Evolutionary conservation across 2,113 vertebrate species (phyloP).

Genomic region (Sisor rabdophorus): DNA sequence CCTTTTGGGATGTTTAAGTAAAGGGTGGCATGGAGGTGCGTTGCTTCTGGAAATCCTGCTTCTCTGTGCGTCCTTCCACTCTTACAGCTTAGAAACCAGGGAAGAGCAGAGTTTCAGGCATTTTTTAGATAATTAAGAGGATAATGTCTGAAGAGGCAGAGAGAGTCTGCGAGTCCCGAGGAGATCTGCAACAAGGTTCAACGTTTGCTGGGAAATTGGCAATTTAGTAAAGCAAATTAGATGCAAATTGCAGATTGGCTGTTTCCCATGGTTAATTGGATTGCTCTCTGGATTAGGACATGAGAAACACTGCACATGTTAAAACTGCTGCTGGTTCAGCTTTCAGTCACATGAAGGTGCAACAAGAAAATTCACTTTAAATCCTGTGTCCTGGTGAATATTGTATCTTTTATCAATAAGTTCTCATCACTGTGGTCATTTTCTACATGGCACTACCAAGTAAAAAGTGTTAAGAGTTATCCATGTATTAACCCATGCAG

Average conservation of each 20-base stretch:
- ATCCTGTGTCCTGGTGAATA: background rate
- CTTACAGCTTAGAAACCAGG: background rate
- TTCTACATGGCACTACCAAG: background rate
- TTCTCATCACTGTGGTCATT: background rate
- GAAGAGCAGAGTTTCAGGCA: constrained; percentile 28
- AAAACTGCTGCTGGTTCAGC: background rate
- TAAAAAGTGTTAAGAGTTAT: no score
- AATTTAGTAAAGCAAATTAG: constrained; percentile 65
- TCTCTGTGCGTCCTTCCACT: background rate
- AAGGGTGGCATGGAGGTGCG: background rate
- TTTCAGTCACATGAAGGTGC: background rate
- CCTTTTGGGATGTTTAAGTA: background rate
- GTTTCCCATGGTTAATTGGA: constrained; percentile 60
- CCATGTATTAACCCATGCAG: no score
- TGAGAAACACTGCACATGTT: background rate
- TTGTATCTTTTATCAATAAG: background rate
- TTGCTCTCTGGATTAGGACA: constrained; percentile 42
- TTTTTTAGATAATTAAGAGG: constrained; percentile 71
- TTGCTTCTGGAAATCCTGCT: background rate
- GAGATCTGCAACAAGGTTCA: constrained; percentile 49
- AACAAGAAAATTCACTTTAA: background rate
- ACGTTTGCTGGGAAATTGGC: constrained; percentile 59
- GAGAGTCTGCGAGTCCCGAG: constrained; percentile 44
- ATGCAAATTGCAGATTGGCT: constrained; percentile 59
- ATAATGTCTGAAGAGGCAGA: constrained; percentile 63